Percentiles rank a stretch among this genome's conserved stretches.
These are phyloP conservation scores for Nansenia antarctica DNA, from an alignment of 2,113 vertebrate species.

Conservation along the genomic window DNA sequence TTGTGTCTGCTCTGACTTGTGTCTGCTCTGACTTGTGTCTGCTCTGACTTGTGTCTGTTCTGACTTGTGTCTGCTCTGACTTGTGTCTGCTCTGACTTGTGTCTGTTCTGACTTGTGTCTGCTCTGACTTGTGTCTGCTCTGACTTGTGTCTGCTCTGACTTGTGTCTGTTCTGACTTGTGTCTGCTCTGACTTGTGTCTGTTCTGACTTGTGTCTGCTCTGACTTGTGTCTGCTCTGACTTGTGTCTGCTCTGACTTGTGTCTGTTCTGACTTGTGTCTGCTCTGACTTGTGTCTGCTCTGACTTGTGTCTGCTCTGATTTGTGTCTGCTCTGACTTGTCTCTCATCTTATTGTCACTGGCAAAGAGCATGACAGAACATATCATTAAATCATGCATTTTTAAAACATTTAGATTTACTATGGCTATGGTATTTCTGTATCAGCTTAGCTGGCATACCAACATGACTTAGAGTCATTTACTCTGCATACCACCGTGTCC, in stretches of 20 bases:
- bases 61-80: too few relatives aligned
- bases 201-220: too few relatives aligned
- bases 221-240: not conserved
- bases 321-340: not conserved
- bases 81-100: not conserved
- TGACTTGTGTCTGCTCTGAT: not conserved
- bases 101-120: too few relatives aligned
- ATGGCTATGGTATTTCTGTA: not conserved
- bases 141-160: not conserved
- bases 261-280: too few relatives aligned
- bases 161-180: not conserved
- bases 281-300: not conserved
- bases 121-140: not conserved
- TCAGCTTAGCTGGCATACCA: not conserved
- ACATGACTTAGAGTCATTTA: not conserved
- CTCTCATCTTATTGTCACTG: not conserved
- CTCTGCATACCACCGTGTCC: too few relatives aligned
- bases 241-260: not conserved
- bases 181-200: not conserved
- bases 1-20: not conserved
- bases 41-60: too few relatives aligned
- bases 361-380: too few relatives aligned
- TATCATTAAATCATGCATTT: not conserved
- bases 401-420: not conserved
- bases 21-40: not conserved